Conservation (phyloP, 2,888 invertebrate genomes). For the Caenorhabditis doughertyi region DNA sequence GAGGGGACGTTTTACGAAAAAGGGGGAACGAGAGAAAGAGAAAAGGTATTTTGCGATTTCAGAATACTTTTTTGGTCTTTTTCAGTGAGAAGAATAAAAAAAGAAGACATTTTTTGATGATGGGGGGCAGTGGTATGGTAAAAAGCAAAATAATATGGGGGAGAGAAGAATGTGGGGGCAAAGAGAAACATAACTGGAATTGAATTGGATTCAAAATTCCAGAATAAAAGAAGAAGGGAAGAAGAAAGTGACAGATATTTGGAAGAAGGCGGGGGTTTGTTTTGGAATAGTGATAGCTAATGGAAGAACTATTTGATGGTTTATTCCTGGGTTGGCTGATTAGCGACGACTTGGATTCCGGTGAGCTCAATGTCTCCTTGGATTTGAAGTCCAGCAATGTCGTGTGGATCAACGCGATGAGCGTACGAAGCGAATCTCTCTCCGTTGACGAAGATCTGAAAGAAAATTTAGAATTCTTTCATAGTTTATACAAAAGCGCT, state of each 20-base stretch:
- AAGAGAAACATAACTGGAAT: background rate
- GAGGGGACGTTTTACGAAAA: background rate
- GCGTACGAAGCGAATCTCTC: conserved; percentile 79
- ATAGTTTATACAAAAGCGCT: background rate
- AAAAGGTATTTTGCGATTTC: conserved; percentile 22
- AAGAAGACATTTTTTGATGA: conserved; percentile 28
- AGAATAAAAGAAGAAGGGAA: background rate
- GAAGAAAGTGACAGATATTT: conserved; percentile 50
- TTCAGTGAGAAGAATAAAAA: background rate
- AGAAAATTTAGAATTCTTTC: background rate
- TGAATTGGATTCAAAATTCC: conserved; percentile 23
- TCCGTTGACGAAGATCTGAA: conserved; percentile 81
- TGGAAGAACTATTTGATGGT: background rate
- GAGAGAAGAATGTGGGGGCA: background rate
- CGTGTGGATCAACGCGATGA: conserved; percentile 78
- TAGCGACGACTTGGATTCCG: conserved; percentile 69
- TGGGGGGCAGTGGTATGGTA: conserved; percentile 56
- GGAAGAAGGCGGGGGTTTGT: conserved; percentile 1
- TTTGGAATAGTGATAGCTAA: conserved; percentile 8
- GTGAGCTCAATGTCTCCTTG: conserved; percentile 77
- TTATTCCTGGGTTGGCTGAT: conserved; percentile 22
- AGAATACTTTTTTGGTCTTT: conserved; percentile 53
- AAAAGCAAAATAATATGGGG: conserved; percentile 31
- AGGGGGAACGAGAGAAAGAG: conserved; percentile 22
- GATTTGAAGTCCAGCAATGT: conserved; percentile 78